These are phyloP conservation scores for Microcebus lehilahytsara DNA, from an alignment of 2,113 vertebrate genomes.

Conservation along the genomic window DNA sequence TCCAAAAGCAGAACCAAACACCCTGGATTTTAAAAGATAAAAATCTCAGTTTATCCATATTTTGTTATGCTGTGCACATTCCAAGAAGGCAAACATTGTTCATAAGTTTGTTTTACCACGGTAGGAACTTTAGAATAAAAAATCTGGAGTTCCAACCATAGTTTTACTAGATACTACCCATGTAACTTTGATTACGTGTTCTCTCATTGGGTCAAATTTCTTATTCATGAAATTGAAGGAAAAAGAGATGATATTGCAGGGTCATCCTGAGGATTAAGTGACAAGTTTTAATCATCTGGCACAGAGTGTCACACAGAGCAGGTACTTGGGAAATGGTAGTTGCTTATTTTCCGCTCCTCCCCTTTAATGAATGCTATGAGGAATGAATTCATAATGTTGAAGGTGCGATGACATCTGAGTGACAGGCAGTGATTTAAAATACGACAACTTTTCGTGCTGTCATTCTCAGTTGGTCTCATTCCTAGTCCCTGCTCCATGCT, in stretches of 20 bases:
- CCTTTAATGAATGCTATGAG: neutral
- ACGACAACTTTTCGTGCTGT: neutral
- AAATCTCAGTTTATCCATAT: neutral
- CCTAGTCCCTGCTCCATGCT: neutral
- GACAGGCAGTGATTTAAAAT: neutral
- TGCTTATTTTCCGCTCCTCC: neutral
- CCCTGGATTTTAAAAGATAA: neutral
- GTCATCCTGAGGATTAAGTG: neutral
- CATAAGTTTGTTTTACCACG: neutral
- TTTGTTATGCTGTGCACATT: neutral
- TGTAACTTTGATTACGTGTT: neutral
- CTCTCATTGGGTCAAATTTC: neutral
- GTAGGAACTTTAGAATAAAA: neutral
- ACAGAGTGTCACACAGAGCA: neutral
- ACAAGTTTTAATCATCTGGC: neutral
- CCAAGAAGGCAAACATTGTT: neutral
- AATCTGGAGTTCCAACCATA: neutral
- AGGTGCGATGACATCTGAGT: neutral
- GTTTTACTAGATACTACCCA: neutral
- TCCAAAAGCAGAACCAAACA: neutral
- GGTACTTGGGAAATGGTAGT: neutral
- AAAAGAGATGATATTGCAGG: neutral
- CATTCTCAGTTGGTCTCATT: neutral
- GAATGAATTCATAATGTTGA: neutral
- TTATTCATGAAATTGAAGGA: neutral